These are phyloP conservation scores for Agonopterix heracliana DNA, from an alignment of 2,888 invertebrate genomes.

Conservation along the genomic window DNA sequence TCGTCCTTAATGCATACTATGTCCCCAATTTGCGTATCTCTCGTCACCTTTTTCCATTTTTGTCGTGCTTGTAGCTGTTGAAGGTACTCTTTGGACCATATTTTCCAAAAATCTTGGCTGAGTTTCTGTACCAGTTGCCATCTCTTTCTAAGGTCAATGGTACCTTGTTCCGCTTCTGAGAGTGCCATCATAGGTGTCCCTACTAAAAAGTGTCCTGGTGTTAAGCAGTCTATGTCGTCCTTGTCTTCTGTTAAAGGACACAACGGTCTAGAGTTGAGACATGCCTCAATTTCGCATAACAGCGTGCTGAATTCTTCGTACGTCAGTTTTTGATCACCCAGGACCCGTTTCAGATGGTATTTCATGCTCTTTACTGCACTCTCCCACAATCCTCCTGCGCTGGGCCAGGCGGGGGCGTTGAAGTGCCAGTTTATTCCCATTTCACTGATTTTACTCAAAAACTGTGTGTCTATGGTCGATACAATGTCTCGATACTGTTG, in stretches of 20 bases:
- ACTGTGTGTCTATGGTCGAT: not conserved
- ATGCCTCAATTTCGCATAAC: too few species aligned
- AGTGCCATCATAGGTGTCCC: not conserved
- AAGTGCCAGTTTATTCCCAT: not conserved
- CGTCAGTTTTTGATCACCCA: not conserved
- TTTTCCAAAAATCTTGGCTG: not conserved
- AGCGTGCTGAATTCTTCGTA: too few species aligned
- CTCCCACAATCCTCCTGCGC: conserved; percentile 9
- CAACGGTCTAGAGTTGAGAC: too few species aligned
- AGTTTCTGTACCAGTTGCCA: not conserved
- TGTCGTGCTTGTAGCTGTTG: not conserved
- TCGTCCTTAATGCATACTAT: not conserved
- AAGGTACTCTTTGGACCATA: not conserved
- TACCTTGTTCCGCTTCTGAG: not conserved
- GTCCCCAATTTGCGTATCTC: not conserved
- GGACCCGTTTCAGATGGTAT: conserved; percentile 9
- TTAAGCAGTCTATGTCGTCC: not conserved
- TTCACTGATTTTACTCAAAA: not conserved
- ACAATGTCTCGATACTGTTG: not conserved
- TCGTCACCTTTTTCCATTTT: not conserved
- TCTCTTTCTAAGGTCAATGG: not conserved
- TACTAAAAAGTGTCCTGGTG: not conserved
- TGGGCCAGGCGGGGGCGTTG: not conserved
- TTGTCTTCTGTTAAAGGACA: not conserved
- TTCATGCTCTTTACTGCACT: conserved; percentile 11